Evolutionary conservation across 2,888 invertebrate species (phyloP), one percentile per base, ranked within the genome.

Genomic region (Drosophila lutescens): DNA sequence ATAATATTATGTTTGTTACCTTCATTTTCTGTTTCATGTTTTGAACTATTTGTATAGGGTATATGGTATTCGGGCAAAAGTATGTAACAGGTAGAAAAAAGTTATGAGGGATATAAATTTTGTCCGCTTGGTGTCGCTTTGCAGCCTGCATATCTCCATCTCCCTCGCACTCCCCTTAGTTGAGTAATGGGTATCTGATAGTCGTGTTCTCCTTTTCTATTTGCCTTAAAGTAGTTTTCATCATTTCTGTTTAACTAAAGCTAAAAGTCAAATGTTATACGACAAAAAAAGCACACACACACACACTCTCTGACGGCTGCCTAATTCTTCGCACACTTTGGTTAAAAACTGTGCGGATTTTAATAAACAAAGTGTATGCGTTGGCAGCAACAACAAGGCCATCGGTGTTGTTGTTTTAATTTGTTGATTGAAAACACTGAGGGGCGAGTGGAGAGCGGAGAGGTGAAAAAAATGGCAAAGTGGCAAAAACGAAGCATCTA

Each of bases 351-450:
- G 34, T 49, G 46, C 46, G 44, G 15, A 62, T 65, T 65, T 65
- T 32, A 66, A 65, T 53, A 53, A 46, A 66, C 46, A 66, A 66
- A 51, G 51, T 59, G 58, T 46, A 15, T 54, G 51, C 32, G 20
- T n/a, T 32, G 51, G 8, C 66, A 41, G 40, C 50, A 43, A 36
- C 32, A 32, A 38, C 49, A 38, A 40, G 49, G 17, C 15, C 23
- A 7, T 62, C 51, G 17, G 12, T 43, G 54, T 41, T 72, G 65
- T 63, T 65, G 63, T 55, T 50, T 65, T 73, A 74, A 73, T 60
- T 74, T 74, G 56, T 60, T 73, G 67, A 73, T 74, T 73, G 73
- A 60, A 73, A 66, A 34, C 32, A 32, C 2, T 30, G 10, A 6
- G 13, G 1, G n/a, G 0, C 2, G 4, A 10, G 7, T 7, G 36